Evolutionary conservation across 64 coral and sea anemone genomes (phyloP).

Genomic region (Hydrozoanthus tunicans): DNA sequence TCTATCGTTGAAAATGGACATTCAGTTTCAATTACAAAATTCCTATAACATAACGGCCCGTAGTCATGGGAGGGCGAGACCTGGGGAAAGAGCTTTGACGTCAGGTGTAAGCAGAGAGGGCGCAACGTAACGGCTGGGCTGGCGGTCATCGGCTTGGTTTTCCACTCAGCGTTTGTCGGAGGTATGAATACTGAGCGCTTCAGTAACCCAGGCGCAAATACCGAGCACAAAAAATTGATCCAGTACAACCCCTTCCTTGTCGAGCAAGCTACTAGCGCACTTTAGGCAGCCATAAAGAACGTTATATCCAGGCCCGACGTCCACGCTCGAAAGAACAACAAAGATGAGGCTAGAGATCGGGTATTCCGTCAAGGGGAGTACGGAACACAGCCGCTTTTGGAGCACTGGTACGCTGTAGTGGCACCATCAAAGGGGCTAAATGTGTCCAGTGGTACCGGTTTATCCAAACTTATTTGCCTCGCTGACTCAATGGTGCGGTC

Average conservation of each 20-base stretch:
- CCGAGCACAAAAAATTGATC: slow-evolving; percentile 17
- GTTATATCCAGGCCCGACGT: slow-evolving; percentile 28
- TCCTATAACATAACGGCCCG: neutral
- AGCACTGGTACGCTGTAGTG: slow-evolving; percentile 22
- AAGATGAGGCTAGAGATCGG: neutral
- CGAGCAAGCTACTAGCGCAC: slow-evolving; percentile 31
- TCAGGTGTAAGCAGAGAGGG: neutral
- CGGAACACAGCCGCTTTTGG: slow-evolving; percentile 31
- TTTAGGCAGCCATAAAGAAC: slow-evolving; percentile 23
- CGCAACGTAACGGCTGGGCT: neutral
- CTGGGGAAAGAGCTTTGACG: neutral
- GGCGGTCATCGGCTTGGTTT: neutral
- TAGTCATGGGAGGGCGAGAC: neutral
- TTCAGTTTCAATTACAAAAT: neutral
- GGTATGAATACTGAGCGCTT: slow-evolving; percentile 27
- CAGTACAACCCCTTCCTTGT: slow-evolving; percentile 61
- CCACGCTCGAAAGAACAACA: slow-evolving; percentile 18
- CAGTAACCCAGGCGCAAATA: slow-evolving; percentile 30
- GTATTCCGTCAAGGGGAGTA: neutral
- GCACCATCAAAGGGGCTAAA: slow-evolving; percentile 23
- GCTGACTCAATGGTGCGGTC: slow-evolving; percentile 33
- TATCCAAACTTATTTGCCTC: slow-evolving; percentile 52
- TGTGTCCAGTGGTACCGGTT: slow-evolving; percentile 10
- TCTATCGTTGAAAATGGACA: no score
- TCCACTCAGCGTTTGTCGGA: neutral